Conservation (phyloP, 2,797 vertebrate species). For the Poecilia gillii region DNA sequence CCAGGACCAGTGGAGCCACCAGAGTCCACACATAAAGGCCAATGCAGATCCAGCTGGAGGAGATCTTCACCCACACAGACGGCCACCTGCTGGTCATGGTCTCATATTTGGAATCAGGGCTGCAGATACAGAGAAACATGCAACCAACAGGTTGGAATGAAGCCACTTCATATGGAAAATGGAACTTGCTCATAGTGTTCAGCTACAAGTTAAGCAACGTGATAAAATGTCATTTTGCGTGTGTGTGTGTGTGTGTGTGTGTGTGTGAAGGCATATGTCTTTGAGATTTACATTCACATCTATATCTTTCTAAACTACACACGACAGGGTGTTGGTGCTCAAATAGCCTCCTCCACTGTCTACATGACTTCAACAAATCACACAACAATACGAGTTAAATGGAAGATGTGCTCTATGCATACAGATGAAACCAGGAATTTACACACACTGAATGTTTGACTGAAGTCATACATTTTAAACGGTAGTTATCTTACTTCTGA, state of each 20-base stretch:
- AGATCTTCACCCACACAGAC: slow-evolving; percentile 98
- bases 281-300: neutral
- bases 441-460: too few relatives aligned
- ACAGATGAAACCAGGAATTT: too few relatives aligned
- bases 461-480: too few relatives aligned
- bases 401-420: neutral
- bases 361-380: neutral
- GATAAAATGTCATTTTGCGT: neutral
- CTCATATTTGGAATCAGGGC: slow-evolving; percentile 89
- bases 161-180: neutral
- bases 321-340: neutral
- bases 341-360: neutral
- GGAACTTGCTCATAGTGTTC: neutral
- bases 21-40: slow-evolving; percentile 97
- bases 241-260: too few relatives aligned
- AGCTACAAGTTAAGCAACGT: neutral
- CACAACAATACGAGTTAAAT: neutral
- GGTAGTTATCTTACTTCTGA: too few relatives aligned
- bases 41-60: slow-evolving; percentile 96
- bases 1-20: slow-evolving; percentile 93
- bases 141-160: neutral
- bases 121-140: slow-evolving; percentile 53
- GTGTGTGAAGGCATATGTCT: too few relatives aligned
- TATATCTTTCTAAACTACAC: neutral
- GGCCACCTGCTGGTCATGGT: slow-evolving; percentile 97